Evolutionary conservation across 2,888 invertebrate genomes (phyloP), one percentile per base, ranked within the genome.

Genomic region (Hymenopus coronatus): DNA sequence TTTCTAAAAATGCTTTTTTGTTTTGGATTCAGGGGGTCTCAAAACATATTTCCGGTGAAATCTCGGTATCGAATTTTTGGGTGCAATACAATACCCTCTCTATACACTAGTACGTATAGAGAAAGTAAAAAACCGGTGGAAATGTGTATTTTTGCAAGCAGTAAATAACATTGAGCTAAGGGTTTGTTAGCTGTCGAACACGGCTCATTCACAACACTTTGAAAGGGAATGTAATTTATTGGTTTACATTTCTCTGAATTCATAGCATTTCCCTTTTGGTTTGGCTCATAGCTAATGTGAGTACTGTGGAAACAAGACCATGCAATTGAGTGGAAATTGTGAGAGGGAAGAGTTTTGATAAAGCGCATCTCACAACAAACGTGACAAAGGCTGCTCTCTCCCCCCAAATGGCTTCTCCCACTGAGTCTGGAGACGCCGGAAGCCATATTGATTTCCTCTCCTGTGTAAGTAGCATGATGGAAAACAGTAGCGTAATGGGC

Each of bases 391-490:
- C 54, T 70, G 54, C 93, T 93, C 93, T 93, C 93, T 93, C 93
- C 93, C 93, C 93, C 92, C 93, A 93, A 93, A 93, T 93, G 93
- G 93, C 93, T 93, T 93, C 93, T 92, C 93, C 93, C 93, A 92
- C 88, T 90, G 85, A 81, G 87, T 87, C 87, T 87, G 87, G 87
- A 87, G 87, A 87, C 87, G 89, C 91, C 93, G 93, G 93, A 93
- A 93, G 93, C 93, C 93, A 93, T 93, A 93, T 93, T 93, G 93
- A 93, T 93, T 93, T 93, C 93, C 93, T 86, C 89, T 83, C 88
- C 88, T 82, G 83, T 28, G 82, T 89, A 89, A 89, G 89, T 89
- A 88, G 89, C 89, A 70, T 70, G 54, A 70, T 83, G 88, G 89
- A 88, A 89, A 89, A 89, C 89, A 89, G 89, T 89, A 88, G 88